Evolutionary conservation across 2,797 vertebrate species (phyloP).

Genomic region (Salmo trutta): DNA sequence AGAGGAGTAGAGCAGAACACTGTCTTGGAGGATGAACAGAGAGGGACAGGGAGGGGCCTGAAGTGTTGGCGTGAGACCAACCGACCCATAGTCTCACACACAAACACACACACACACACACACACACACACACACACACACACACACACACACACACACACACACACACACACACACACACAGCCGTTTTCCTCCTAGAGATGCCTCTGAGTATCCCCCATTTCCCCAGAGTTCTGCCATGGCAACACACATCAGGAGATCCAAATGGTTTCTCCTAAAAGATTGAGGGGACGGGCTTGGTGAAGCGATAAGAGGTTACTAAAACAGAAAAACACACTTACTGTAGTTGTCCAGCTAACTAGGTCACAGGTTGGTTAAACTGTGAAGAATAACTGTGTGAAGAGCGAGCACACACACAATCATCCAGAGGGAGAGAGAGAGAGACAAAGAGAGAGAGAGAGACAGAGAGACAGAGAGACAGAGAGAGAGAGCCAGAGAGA

Average conservation of each 20-base stretch:
- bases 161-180: conserved; percentile 2
- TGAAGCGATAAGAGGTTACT: conserved; percentile 43
- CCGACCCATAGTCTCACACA: not conserved
- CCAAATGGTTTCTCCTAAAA: conserved; percentile 47
- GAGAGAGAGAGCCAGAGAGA: too few relatives aligned
- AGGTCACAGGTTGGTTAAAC: conserved; percentile 79
- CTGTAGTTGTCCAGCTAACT: conserved; percentile 73
- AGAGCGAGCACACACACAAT: conserved; percentile 30
- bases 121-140: conserved; percentile 8
- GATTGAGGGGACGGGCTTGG: conserved; percentile 29
- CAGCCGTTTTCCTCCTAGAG: conserved; percentile 39
- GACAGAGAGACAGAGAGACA: too few relatives aligned
- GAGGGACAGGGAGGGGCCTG: conserved; percentile 51
- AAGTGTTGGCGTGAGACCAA: conserved; percentile 62
- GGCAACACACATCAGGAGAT: conserved; percentile 38
- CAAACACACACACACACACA: not conserved
- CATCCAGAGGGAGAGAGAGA: conserved; percentile 7
- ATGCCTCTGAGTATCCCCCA: conserved; percentile 50
- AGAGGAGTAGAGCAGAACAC: conserved; percentile 62
- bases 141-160: conserved; percentile 6
- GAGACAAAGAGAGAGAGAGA: too few relatives aligned
- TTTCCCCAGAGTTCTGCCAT: conserved; percentile 27
- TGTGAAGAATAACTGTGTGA: conserved; percentile 74
- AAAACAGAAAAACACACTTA: conserved; percentile 79
- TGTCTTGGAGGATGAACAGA: conserved; percentile 47